Percentiles rank a stretch among this genome's conserved stretches.
phyloP scores from a whole-genome alignment of 1,140 invertebrate species.

The Ctenoplectra terminalis region DNA sequence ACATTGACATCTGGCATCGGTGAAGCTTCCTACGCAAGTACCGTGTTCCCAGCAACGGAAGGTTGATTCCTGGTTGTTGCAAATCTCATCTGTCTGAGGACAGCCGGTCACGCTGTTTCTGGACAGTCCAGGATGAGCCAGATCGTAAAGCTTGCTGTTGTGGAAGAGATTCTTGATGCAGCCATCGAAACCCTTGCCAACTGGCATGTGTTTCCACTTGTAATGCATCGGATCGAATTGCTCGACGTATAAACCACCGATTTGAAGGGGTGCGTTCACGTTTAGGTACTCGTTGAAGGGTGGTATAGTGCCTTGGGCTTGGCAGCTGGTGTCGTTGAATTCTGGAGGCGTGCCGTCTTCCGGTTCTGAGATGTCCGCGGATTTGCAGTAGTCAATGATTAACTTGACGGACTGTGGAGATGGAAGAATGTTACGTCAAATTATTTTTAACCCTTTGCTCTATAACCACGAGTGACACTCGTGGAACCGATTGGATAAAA shows the following conservation, averaged over 20 bases:
- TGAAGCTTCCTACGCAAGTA: conserved; percentile 95
- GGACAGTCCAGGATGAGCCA: conserved; percentile 93
- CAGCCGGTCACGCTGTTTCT: conserved; percentile 94
- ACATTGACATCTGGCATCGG: conserved; percentile 94
- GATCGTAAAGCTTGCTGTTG: conserved; percentile 97
- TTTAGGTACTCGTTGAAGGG: conserved; percentile 98
- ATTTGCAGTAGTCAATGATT: conserved; percentile 95
- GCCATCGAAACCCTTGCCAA: conserved; percentile 95
- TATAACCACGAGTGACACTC: too few species aligned
- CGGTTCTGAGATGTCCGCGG: conserved; percentile 92
- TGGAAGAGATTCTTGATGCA: conserved; percentile 98
- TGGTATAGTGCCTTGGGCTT: conserved; percentile 93
- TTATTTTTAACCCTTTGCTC: too few species aligned
- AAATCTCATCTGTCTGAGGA: conserved; percentile 94
- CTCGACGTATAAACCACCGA: conserved; percentile 94
- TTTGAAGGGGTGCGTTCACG: conserved; percentile 96
- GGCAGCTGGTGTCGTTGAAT: conserved; percentile 94
- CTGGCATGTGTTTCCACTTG: conserved; percentile 93
- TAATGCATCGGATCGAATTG: conserved; percentile 93
- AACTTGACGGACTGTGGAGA: conserved; percentile 88
- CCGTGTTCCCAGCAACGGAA: conserved; percentile 95
- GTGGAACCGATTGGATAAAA: too few species aligned
- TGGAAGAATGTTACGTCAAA: too few species aligned
- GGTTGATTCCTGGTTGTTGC: conserved; percentile 90
- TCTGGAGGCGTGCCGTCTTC: conserved; percentile 93